Evolutionary conservation across 2,797 vertebrate genomes (phyloP).

Genomic region (Chlorospingus flavigularis): DNA sequence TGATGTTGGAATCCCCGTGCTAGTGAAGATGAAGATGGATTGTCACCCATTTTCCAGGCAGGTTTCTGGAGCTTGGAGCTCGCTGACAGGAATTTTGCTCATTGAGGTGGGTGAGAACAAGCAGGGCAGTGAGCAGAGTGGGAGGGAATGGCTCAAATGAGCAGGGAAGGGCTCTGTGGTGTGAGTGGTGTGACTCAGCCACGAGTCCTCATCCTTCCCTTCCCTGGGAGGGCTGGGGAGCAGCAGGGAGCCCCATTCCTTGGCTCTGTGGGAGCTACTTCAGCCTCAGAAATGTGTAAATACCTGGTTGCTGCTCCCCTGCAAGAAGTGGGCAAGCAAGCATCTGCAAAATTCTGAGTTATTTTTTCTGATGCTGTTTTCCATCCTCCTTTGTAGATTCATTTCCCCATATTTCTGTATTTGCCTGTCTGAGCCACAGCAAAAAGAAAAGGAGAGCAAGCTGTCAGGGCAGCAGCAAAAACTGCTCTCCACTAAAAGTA

Average conservation of each 20-base stretch:
- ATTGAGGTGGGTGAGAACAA: not conserved
- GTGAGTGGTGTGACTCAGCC: not conserved
- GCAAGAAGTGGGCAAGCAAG: not conserved
- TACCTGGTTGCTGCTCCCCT: not conserved
- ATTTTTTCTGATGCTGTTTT: not conserved
- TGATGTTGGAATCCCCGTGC: not conserved
- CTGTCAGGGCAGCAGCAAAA: not conserved
- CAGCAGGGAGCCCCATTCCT: constrained; percentile 8
- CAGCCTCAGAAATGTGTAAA: not conserved
- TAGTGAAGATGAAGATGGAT: not conserved
- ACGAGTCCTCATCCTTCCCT: not conserved
- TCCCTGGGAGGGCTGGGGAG: not conserved
- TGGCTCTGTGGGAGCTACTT: not conserved
- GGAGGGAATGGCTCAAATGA: not conserved
- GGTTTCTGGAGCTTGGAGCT: not conserved
- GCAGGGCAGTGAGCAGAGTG: not conserved
- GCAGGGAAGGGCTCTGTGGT: not conserved
- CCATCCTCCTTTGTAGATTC: not conserved
- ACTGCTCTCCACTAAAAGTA: not conserved
- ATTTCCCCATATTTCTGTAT: not conserved
- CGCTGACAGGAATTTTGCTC: not conserved
- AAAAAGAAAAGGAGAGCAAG: not conserved
- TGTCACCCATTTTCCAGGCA: not conserved
- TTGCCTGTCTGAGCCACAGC: not conserved
- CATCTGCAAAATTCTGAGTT: not conserved